Evolutionary conservation across 1,140 invertebrate genomes (phyloP).

Genomic region (Drosophila punjabiensis): DNA sequence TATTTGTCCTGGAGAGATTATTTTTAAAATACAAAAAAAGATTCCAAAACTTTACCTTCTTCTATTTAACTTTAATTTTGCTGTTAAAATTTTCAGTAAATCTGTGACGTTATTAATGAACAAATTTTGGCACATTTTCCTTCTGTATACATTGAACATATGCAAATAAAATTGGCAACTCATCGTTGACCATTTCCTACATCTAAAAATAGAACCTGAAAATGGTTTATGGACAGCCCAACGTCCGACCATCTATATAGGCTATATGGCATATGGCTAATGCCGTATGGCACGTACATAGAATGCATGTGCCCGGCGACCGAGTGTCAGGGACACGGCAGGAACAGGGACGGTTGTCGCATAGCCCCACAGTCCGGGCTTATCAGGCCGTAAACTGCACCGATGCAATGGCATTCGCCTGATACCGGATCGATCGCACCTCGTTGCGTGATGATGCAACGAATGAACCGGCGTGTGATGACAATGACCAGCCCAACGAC

Average conservation of each 20-base stretch:
- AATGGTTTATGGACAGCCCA: constrained; percentile 23
- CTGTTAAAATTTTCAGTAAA: not conserved
- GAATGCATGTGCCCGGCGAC: constrained; percentile 17
- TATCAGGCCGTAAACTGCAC: constrained; percentile 50
- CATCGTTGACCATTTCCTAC: constrained; percentile 60
- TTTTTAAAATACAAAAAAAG: too few species aligned
- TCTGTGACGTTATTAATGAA: constrained; percentile 9
- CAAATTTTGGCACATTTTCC: constrained; percentile 7
- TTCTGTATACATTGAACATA: constrained; percentile 5
- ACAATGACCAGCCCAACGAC: constrained; percentile 34
- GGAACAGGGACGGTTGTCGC: constrained; percentile 16
- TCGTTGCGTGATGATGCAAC: constrained; percentile 49
- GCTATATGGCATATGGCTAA: constrained; percentile 22
- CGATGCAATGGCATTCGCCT: constrained; percentile 40
- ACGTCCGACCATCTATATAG: constrained; percentile 28
- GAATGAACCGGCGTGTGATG: constrained; percentile 36
- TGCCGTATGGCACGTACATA: constrained; percentile 32
- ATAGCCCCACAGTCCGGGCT: constrained; percentile 10
- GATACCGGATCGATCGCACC: constrained; percentile 46
- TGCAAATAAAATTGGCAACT: constrained; percentile 41
- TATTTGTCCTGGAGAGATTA: too few species aligned
- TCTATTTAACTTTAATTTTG: too few species aligned
- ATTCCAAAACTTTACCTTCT: too few species aligned
- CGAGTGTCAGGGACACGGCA: constrained; percentile 45
- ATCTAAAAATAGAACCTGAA: constrained; percentile 59